A percentile compares a stretch with the other conserved stretches of the same genome.
Evolutionary conservation across 2,888 invertebrate species (phyloP).

Genomic region (Cosmia trapezina): DNA sequence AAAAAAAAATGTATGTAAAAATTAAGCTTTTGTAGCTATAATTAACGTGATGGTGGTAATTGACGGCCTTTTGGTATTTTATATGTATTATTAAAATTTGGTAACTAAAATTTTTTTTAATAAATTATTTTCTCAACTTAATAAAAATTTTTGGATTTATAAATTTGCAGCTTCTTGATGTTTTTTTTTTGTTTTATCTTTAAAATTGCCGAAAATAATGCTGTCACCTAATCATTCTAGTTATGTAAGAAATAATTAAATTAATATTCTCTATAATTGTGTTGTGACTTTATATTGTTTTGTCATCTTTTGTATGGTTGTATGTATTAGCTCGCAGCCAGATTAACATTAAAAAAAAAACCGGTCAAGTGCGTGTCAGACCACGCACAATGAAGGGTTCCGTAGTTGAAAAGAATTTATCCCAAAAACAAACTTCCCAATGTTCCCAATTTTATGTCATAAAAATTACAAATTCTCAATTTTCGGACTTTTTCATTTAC

Average conservation of each 20-base stretch:
- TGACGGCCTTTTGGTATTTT: constrained; percentile 4
- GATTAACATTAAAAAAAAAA: not conserved
- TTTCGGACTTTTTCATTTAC: too few relatives aligned
- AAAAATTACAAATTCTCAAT: too few relatives aligned
- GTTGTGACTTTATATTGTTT: constrained; percentile 30
- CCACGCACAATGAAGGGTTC: too few relatives aligned
- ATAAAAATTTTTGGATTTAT: not conserved
- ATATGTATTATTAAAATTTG: not conserved
- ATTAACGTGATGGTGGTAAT: constrained; percentile 14
- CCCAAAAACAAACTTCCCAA: too few relatives aligned
- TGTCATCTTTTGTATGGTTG: not conserved
- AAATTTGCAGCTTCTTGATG: not conserved
- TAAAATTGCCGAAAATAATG: constrained; percentile 13
- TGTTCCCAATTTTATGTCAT: too few relatives aligned
- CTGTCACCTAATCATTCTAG: not conserved
- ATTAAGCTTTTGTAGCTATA: constrained; percentile 44
- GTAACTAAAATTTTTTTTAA: not conserved
- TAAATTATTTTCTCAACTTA: not conserved
- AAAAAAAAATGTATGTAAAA: constrained; percentile 67
- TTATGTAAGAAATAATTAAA: not conserved
- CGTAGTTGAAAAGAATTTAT: too few relatives aligned
- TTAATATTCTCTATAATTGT: constrained; percentile 17
- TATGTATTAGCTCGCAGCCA: constrained; percentile 26
- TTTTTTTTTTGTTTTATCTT: not conserved
- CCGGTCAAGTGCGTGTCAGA: too few relatives aligned